Evolutionary conservation across 2,797 vertebrate species (phyloP).

Genomic region (Neostethus bicornis): DNA sequence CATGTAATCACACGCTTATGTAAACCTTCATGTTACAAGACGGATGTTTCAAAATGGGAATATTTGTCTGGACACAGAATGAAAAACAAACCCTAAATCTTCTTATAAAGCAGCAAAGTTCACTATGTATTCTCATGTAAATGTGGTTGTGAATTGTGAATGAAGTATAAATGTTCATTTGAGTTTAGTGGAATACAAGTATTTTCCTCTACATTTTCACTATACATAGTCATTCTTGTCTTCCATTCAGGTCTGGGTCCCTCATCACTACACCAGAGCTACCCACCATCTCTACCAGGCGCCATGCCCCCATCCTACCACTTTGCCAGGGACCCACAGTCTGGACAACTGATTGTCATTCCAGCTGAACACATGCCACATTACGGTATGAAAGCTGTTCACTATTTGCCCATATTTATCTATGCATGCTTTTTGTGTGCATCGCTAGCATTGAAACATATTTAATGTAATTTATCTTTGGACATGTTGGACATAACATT

Average conservation of each 20-base stretch:
- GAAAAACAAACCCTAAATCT: constrained; percentile 20
- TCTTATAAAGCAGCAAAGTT: constrained; percentile 36
- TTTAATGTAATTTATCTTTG: no score
- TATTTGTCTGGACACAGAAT: constrained; percentile 69
- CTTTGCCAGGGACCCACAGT: constrained; percentile 94
- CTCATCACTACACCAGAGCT: constrained; percentile 92
- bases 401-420: neutral
- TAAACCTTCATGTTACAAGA: constrained; percentile 13
- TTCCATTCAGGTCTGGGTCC: constrained; percentile 84
- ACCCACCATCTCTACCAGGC: constrained; percentile 86
- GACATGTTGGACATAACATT: no score
- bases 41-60: constrained; percentile 31
- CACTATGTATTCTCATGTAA: constrained; percentile 1
- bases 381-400: constrained; percentile 83
- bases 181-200: neutral
- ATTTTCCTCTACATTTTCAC: neutral
- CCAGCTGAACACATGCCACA: constrained; percentile 94
- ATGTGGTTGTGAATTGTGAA: constrained; percentile 6
- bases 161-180: constrained; percentile 26
- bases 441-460: no score
- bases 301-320: constrained; percentile 92
- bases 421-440: no score
- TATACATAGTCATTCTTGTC: no score
- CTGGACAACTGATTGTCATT: constrained; percentile 94
- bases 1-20: constrained; percentile 12